phyloP scores from a whole-genome alignment of 2,797 vertebrate genomes.

The Aselliscus stoliczkanus region DNA sequence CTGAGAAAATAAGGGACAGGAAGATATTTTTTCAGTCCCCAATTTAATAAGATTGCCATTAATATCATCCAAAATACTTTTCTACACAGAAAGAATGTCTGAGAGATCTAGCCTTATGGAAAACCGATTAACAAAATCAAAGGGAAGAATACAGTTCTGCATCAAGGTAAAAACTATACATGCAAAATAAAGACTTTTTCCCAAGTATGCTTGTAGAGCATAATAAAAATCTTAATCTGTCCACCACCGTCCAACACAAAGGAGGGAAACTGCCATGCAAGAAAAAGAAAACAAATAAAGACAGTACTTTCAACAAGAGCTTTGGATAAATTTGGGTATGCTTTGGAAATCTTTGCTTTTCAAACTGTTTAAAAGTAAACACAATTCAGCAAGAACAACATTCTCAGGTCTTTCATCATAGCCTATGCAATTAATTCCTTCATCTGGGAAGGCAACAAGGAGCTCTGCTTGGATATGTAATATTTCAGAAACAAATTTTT shows the following conservation, averaged over 20 bases:
- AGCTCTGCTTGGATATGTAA: background rate
- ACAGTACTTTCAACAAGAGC: slow-evolving; percentile 39
- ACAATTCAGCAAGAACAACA: background rate
- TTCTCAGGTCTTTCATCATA: background rate
- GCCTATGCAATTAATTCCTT: background rate
- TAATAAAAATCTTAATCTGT: slow-evolving; percentile 50
- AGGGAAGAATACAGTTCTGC: background rate
- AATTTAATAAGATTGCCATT: background rate
- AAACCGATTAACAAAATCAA: background rate
- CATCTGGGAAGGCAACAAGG: background rate
- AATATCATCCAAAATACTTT: background rate
- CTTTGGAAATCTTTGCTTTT: slow-evolving; percentile 41
- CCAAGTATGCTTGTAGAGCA: background rate
- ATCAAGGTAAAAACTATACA: background rate
- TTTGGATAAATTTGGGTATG: slow-evolving; percentile 9
- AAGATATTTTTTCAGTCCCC: background rate
- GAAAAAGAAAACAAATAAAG: slow-evolving; percentile 64
- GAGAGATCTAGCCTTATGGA: background rate
- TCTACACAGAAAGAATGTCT: background rate
- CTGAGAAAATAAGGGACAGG: background rate
- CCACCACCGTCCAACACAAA: slow-evolving; percentile 75
- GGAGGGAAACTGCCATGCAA: slow-evolving; percentile 76
- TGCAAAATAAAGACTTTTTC: slow-evolving; percentile 4
- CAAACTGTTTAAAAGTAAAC: slow-evolving; percentile 46
- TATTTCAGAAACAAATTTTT: background rate